phyloP scores from a whole-genome alignment of 1,140 invertebrate genomes.

The Cryptotermes secundus region DNA sequence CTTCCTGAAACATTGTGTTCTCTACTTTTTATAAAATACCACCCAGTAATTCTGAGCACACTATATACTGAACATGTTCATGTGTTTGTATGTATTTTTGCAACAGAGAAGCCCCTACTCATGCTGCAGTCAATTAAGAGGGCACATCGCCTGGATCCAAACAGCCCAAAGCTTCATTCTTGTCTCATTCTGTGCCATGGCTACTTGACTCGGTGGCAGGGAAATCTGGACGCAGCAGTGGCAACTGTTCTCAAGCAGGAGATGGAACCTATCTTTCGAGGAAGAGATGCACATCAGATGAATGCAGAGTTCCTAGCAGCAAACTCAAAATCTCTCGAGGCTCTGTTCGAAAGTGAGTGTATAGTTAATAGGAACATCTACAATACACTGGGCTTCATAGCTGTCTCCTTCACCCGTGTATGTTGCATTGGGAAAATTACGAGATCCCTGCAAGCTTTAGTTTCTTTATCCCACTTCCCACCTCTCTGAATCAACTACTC shows the following conservation, averaged over 20 bases:
- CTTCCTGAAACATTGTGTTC: too few species aligned
- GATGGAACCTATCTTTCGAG: constrained; percentile 62
- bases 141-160: constrained; percentile 69
- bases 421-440: too few species aligned
- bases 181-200: constrained; percentile 76
- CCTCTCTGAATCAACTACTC: too few species aligned
- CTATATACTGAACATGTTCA: too few species aligned
- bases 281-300: constrained; percentile 61
- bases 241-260: constrained; percentile 74
- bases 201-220: constrained; percentile 50
- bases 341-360: constrained; percentile 63
- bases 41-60: too few species aligned
- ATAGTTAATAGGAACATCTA: background rate
- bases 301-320: constrained; percentile 69
- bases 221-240: constrained; percentile 59
- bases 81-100: background rate
- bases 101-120: constrained; percentile 60
- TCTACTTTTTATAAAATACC: too few species aligned
- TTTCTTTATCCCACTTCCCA: too few species aligned
- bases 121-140: constrained; percentile 91
- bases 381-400: background rate
- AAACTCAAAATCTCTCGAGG: constrained; percentile 63
- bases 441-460: too few species aligned
- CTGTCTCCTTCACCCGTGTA: too few species aligned
- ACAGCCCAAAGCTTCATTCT: constrained; percentile 79